Conservation (phyloP, 2,888 invertebrate genomes). For the Camptogramma bilineatum region DNA sequence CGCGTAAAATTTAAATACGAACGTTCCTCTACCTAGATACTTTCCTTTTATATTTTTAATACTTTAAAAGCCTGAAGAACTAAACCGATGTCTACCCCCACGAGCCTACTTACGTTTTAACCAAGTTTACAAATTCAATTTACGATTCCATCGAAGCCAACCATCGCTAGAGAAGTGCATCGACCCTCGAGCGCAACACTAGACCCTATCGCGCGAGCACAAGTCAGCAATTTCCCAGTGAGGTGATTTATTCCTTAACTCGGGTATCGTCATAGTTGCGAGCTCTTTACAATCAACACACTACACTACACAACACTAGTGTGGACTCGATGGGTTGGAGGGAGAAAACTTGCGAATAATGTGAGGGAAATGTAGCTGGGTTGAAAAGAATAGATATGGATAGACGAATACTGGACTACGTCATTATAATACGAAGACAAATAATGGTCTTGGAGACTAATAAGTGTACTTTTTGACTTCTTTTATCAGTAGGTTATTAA, state of each 20-base stretch:
- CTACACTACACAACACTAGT: constrained; percentile 18
- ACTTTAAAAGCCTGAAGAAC: too few relatives aligned
- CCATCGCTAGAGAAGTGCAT: constrained; percentile 1
- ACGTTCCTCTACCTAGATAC: too few relatives aligned
- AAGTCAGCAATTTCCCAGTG: constrained; percentile 73
- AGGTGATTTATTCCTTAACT: constrained; percentile 72
- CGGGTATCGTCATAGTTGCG: constrained; percentile 54
- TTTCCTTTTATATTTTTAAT: not conserved
- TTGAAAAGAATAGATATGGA: not conserved
- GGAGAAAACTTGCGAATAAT: not conserved
- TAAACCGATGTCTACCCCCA: not conserved
- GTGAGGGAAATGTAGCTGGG: not conserved
- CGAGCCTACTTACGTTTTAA: not conserved
- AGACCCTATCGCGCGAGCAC: constrained; percentile 51
- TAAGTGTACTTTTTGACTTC: too few relatives aligned
- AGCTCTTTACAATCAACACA: constrained; percentile 51
- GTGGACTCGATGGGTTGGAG: not conserved
- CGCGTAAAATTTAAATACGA: too few relatives aligned
- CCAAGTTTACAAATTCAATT: not conserved
- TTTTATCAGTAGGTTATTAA: too few relatives aligned
- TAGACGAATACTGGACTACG: not conserved
- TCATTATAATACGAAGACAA: not conserved
- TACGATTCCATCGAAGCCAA: constrained; percentile 17
- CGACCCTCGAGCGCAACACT: constrained; percentile 43
- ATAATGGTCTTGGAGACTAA: too few relatives aligned